A percentile compares a stretch with the other conserved stretches of the same genome.
Conservation (phyloP, 2,797 vertebrate species). For the Mormyrops attenuatus region DNA sequence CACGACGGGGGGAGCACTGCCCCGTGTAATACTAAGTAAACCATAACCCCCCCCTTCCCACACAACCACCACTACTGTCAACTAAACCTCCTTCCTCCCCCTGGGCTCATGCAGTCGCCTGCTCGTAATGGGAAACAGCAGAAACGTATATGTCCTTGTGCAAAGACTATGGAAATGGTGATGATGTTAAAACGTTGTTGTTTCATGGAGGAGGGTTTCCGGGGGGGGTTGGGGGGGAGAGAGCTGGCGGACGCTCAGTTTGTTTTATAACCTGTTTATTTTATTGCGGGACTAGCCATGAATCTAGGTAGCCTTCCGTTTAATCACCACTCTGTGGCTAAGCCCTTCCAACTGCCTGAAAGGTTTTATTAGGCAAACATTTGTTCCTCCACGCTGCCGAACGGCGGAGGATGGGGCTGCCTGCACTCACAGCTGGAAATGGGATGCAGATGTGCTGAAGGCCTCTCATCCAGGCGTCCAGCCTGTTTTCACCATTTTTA, state of each 20-base stretch:
- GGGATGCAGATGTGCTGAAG: slow-evolving; percentile 56
- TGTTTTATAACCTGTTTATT: slow-evolving; percentile 69
- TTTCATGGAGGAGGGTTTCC: not conserved
- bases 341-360: slow-evolving; percentile 55
- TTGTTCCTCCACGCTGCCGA: slow-evolving; percentile 53
- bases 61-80: not conserved
- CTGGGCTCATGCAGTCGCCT: slow-evolving; percentile 47
- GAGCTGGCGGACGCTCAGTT: slow-evolving; percentile 31
- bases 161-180: slow-evolving; percentile 62
- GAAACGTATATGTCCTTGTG: slow-evolving; percentile 15
- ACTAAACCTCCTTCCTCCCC: slow-evolving; percentile 13
- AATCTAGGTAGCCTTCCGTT: slow-evolving; percentile 62
- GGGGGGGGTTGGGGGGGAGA: slow-evolving; percentile 37
- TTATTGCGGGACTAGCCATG: slow-evolving; percentile 60
- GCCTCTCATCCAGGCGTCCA: slow-evolving; percentile 25
- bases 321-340: slow-evolving; percentile 54
- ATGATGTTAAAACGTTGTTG: slow-evolving; percentile 61
- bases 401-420: slow-evolving; percentile 40
- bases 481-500: slow-evolving; percentile 26
- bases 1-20: slow-evolving; percentile 41
- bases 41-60: slow-evolving; percentile 41
- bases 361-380: slow-evolving; percentile 63
- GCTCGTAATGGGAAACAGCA: slow-evolving; percentile 52
- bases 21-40: slow-evolving; percentile 57
- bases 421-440: slow-evolving; percentile 54